Evolutionary conservation across 2,797 vertebrate species (phyloP).

Genomic region (Pseudotriccus pelzelni): DNA sequence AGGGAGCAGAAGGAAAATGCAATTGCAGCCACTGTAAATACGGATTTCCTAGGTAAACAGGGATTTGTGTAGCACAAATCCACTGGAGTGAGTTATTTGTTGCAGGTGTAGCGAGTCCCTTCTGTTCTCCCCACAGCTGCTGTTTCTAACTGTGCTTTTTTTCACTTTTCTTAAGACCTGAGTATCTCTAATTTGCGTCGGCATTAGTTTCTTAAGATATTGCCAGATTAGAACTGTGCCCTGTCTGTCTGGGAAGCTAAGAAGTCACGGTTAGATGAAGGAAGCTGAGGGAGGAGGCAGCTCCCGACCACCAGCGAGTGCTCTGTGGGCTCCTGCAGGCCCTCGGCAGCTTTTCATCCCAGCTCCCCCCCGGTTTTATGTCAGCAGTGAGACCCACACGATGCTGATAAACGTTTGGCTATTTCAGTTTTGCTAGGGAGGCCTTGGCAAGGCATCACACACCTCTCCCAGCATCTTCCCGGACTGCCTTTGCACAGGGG

Average conservation of each 20-base stretch:
- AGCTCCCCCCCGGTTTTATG: neutral
- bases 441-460: neutral
- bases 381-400: neutral
- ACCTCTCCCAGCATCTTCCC: neutral
- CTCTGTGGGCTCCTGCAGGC: neutral
- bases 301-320: fast-evolving
- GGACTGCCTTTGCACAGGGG: neutral
- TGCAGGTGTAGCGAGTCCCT: neutral
- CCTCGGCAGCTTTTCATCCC: neutral
- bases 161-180: neutral
- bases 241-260: neutral
- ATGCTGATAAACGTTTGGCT: neutral
- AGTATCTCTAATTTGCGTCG: neutral
- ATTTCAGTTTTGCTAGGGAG: neutral
- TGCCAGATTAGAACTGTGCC: neutral
- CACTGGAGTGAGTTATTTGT: neutral
- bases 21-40: neutral
- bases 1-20: neutral
- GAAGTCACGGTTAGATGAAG: neutral
- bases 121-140: neutral
- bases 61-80: neutral
- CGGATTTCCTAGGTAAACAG: neutral
- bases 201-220: neutral
- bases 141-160: neutral
- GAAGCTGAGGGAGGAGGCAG: neutral